A percentile compares a stretch with the other conserved stretches of the same genome.
phyloP scores from a whole-genome alignment of 2,113 vertebrate species.

The Tonatia bakeri region DNA sequence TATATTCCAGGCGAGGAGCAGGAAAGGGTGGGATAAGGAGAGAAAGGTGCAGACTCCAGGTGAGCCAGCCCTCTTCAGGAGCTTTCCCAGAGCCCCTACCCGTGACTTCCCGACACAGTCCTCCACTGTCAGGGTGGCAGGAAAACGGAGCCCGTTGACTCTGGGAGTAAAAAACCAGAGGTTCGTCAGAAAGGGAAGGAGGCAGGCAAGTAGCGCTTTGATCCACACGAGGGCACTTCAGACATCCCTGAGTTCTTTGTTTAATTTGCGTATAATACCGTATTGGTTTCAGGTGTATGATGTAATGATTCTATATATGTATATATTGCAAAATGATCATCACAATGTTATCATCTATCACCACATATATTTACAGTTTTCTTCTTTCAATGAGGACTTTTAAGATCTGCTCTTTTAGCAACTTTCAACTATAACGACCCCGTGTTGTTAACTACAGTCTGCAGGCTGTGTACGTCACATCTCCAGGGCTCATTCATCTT shows the following conservation, averaged over 20 bases:
- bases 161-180: not conserved
- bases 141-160: not conserved
- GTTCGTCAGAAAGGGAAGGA: not conserved
- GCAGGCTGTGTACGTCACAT: fast-evolving
- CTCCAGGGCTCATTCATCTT: not conserved
- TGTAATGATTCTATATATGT: too few species aligned
- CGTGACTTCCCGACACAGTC: not conserved
- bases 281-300: not conserved
- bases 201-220: not conserved
- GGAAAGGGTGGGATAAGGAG: not conserved
- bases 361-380: not conserved
- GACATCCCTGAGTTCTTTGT: not conserved
- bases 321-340: not conserved
- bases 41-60: not conserved
- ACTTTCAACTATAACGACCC: not conserved
- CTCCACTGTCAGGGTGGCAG: not conserved
- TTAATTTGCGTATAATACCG: not conserved
- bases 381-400: not conserved
- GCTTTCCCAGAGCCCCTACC: not conserved
- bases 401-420: not conserved
- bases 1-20: not conserved
- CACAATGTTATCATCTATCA: not conserved
- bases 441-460: not conserved
- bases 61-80: not conserved
- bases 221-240: not conserved